Base-by-base conservation (phyloP, 2,113 vertebrate genomes). In the Pyxicephalus adspersus region DNA sequence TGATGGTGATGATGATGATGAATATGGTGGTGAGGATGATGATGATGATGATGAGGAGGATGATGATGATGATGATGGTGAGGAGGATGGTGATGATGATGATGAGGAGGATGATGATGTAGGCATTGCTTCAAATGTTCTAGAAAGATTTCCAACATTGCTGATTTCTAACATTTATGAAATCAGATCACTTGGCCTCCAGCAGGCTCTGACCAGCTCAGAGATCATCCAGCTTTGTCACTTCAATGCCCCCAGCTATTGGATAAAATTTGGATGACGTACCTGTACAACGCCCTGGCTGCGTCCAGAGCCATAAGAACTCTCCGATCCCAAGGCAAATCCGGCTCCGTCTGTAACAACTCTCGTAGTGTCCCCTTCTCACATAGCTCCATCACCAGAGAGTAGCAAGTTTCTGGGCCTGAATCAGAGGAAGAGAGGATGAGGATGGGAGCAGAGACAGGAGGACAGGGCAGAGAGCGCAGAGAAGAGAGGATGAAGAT, bases 371-470 rank as follows among this genome's bases (percentile, higher is more conserved):
- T 95, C 57, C 96, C 94, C 0, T 89, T 93, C 83, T 96, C 93
- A 57, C 96, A 98, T 85, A 92, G 95, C 83, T 98, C 97, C 90
- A 90, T 96, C 80, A 98, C 78, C 0, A 97, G 92, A 75, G 95
- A 91, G 87, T 92, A 97, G 19, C 90, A 86, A 31, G 94, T 90
- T 0, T 76, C 87, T 0, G 84, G 83, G 2, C 87, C 97, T 96
- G n/a, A 11, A 63, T 29, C 34, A 52, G 16, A 20, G 11, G n/a
- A 9, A 26, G 16, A 45, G 38, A 13, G 38, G 38, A 45, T 45
- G 38, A 45, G 38, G 11, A 45, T 45, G 38, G 18, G 19, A 51
- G 17, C 13, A 51, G n/a, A 45, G 0, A 51, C 3, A 45, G 38
- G 38, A 15, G 9, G 15, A 8, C 38, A 13, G 38, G 38, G 8